Conservation (phyloP, 2,888 invertebrate genomes). For the Cryptosula pallasiana region DNA sequence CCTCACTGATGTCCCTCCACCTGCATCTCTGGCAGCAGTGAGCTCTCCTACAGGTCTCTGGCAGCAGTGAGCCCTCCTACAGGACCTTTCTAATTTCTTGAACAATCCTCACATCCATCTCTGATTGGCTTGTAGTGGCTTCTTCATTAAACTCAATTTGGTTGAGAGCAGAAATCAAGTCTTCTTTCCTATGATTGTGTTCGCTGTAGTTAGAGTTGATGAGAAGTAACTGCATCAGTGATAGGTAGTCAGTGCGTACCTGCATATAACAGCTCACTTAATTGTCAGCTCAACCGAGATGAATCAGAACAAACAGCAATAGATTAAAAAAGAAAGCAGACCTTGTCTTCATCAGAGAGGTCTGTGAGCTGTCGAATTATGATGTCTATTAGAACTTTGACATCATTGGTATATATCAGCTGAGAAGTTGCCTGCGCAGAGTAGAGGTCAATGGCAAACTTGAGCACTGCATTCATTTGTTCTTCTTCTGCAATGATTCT, state of each 20-base stretch:
- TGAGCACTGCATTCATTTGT: slow-evolving; percentile 78
- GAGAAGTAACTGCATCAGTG: slow-evolving; percentile 41
- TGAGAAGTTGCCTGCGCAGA: slow-evolving; percentile 71
- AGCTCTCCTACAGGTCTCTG: too few relatives aligned
- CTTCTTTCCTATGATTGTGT: slow-evolving; percentile 33
- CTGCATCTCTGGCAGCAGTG: too few relatives aligned
- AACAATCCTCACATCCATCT: background rate
- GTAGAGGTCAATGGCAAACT: slow-evolving; percentile 82
- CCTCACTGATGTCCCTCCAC: too few relatives aligned
- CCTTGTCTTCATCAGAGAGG: slow-evolving; percentile 73
- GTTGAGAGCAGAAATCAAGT: slow-evolving; percentile 29
- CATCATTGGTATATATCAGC: slow-evolving; percentile 90
- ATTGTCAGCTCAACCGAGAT: too few relatives aligned
- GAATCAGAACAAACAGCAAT: too few relatives aligned
- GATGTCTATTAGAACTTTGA: slow-evolving; percentile 88
- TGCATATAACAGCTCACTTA: slow-evolving; percentile 29
- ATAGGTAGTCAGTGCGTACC: slow-evolving; percentile 42
- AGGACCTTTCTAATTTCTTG: background rate
- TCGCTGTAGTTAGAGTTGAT: slow-evolving; percentile 42
- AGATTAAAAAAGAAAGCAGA: slow-evolving; percentile 31
- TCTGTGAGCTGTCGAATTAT: slow-evolving; percentile 84
- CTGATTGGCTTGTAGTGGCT: background rate
- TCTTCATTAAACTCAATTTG: slow-evolving; percentile 21
- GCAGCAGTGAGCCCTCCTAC: too few relatives aligned
- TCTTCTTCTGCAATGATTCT: slow-evolving; percentile 73